Evolutionary conservation across 1,140 invertebrate species (phyloP), one percentile per base, ranked within the genome.

Genomic region (Elysia chlorotica): DNA sequence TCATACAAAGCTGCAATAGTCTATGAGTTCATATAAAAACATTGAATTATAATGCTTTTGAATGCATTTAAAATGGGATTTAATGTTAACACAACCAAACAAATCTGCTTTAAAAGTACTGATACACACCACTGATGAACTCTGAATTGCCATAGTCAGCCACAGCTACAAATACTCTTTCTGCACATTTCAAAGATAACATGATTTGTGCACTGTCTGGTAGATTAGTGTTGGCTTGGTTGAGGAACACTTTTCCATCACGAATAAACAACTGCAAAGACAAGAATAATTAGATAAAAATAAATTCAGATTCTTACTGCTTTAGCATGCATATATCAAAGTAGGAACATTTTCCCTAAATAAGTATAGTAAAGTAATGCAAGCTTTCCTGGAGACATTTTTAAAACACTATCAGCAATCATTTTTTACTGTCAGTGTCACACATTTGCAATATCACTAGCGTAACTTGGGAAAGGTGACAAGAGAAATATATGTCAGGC

Each of bases 191-290:
- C 53, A 75, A 56, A 28, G 62, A 25, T 6, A 75, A 56, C n/a
- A n/a, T n/a, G 10, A 71, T 23, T 57, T 59, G 36, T 21, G 54
- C 54, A 28, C 38, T 38, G n/a, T 48, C 2, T 48, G 21, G 21
- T 10, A 33, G 31, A 53, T n/a, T 28, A 0, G 25, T 25, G 1
- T 10, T 17, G 35, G 31, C 14, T 37, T 56, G 14, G 4, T n/a
- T 56, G 36, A 75, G 66, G 36, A 65, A 66, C 61, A 75, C 62
- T 66, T 75, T 75, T 19, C 74, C 74, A 66, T 75, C 74, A 25
- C 38, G 25, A 37, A 33, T 21, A 19, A 6, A 33, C 2, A 41
- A 48, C 74, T 75, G 53, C 5, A 35, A 66, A 63, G 14, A 14
- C 23, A 25, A 69, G n/a, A 74, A 62, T n/a, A n/a, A n/a, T n/a